These are phyloP conservation scores for Luffia ferchaultella DNA, from an alignment of 2,888 invertebrate species.

Conservation along the genomic window DNA sequence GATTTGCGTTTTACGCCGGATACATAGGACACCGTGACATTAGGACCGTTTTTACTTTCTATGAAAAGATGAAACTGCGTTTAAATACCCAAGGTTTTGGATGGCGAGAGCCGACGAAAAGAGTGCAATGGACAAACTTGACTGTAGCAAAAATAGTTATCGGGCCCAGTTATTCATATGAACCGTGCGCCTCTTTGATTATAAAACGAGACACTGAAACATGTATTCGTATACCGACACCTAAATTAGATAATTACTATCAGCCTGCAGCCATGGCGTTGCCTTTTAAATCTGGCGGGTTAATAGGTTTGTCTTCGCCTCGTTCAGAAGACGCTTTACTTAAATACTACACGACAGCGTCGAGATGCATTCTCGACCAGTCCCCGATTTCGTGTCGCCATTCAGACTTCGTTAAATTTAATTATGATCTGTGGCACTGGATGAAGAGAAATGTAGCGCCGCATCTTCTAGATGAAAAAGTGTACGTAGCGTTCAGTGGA, in stretches of 20 bases:
- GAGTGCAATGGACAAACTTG: conserved; percentile 37
- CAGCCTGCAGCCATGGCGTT: conserved; percentile 38
- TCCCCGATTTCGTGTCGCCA: conserved; percentile 45
- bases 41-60: conserved; percentile 35
- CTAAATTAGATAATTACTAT: conserved; percentile 33
- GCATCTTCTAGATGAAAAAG: conserved; percentile 41
- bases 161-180: conserved; percentile 28
- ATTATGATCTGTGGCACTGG: conserved; percentile 54
- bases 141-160: conserved; percentile 43
- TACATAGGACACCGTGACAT: conserved; percentile 39
- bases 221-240: conserved; percentile 44
- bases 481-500: conserved; percentile 49
- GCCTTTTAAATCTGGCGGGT: conserved; percentile 38
- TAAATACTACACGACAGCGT: conserved; percentile 46
- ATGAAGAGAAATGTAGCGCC: conserved; percentile 50
- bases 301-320: conserved; percentile 36
- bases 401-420: conserved; percentile 44
- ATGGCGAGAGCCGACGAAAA: conserved; percentile 32
- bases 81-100: conserved; percentile 49
- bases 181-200: conserved; percentile 38
- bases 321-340: conserved; percentile 37
- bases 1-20: conserved; percentile 52
- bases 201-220: conserved; percentile 36
- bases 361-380: conserved; percentile 39
- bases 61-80: conserved; percentile 28